These are phyloP conservation scores for Parapristionchus giblindavisi DNA, from an alignment of 2,888 invertebrate species.

Conservation along the genomic window DNA sequence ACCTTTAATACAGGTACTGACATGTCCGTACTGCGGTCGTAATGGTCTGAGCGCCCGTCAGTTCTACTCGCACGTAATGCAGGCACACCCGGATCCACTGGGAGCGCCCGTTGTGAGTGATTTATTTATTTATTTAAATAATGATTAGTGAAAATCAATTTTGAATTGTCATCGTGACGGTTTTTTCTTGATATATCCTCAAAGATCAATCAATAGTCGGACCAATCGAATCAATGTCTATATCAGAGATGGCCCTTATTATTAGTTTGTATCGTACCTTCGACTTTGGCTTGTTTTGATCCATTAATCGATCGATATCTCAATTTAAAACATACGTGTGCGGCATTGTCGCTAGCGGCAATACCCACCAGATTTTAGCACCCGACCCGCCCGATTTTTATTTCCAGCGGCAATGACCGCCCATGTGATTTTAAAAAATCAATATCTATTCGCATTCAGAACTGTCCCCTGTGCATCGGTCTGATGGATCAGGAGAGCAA, in stretches of 20 bases:
- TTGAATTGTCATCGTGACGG: no score
- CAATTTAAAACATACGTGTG: no score
- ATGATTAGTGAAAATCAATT: neutral
- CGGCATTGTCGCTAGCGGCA: neutral
- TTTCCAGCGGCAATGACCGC: neutral
- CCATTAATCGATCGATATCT: no score
- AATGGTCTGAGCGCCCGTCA: slow-evolving; percentile 94
- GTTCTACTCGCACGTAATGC: slow-evolving; percentile 79
- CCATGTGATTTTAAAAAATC: neutral
- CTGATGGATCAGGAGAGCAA: slow-evolving; percentile 94
- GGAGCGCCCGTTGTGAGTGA: slow-evolving; percentile 76
- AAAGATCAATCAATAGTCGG: no score
- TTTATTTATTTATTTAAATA: neutral
- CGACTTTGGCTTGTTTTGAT: no score
- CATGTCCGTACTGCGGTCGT: slow-evolving; percentile 94
- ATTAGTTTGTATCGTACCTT: no score
- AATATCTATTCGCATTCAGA: slow-evolving; percentile 75
- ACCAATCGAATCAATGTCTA: no score
- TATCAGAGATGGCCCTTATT: no score
- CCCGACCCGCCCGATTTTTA: neutral
- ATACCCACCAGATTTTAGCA: neutral
- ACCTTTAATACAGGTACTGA: no score
- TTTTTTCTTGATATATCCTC: no score
- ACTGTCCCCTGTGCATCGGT: slow-evolving; percentile 96
- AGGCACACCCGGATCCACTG: slow-evolving; percentile 89